These are phyloP conservation scores for Argyra leucocephala DNA, from an alignment of 2,888 invertebrate genomes.

Conservation along the genomic window DNA sequence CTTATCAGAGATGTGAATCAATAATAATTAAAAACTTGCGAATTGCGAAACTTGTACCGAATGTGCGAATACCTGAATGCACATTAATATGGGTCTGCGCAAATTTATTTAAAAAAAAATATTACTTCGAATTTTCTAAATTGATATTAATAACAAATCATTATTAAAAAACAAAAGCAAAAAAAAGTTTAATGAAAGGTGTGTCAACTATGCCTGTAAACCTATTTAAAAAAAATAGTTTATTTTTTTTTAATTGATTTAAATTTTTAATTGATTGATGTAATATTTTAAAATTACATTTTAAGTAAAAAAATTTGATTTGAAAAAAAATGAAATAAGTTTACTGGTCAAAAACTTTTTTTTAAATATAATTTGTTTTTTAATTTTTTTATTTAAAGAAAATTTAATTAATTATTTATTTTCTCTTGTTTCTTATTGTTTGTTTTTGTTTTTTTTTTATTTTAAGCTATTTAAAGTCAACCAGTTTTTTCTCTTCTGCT, in stretches of 20 bases:
- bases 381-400: not conserved
- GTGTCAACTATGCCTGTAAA: slow-evolving; percentile 2
- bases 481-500: slow-evolving; percentile 10
- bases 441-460: slow-evolving; percentile 2
- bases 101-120: slow-evolving; percentile 4
- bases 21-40: not conserved
- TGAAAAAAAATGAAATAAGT: not conserved
- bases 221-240: slow-evolving; percentile 1
- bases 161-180: not conserved
- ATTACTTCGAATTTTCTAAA: not conserved
- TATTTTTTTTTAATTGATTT: not conserved
- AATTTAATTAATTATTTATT: not conserved
- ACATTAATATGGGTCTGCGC: slow-evolving; percentile 1
- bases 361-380: not conserved
- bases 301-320: not conserved
- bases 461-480: slow-evolving; percentile 4
- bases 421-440: slow-evolving; percentile 2
- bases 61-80: slow-evolving; percentile 3
- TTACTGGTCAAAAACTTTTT: slow-evolving; percentile 6
- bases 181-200: not conserved
- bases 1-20: slow-evolving; percentile 7
- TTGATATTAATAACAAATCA: not conserved
- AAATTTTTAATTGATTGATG: not conserved
- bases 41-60: not conserved
- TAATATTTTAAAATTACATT: not conserved